A percentile compares a stretch with the other conserved stretches of the same genome.
These are phyloP conservation scores for Thalassoma bifasciatum DNA, from an alignment of 2,113 vertebrate species.

Conservation along the genomic window DNA sequence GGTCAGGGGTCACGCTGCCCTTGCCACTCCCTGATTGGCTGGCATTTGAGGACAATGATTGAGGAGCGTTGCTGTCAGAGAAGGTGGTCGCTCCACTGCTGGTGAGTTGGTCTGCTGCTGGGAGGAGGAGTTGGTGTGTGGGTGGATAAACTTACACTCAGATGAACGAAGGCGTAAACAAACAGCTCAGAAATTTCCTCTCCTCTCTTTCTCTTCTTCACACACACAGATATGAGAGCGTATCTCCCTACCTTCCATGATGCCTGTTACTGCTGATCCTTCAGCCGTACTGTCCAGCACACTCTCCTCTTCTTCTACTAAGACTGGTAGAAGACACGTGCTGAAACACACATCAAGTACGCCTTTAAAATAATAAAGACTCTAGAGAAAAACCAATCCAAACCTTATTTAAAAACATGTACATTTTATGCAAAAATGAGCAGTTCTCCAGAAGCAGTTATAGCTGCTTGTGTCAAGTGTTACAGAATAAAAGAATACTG, in stretches of 20 bases:
- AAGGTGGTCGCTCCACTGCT: conserved; percentile 10
- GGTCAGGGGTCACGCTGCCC: conserved; percentile 45
- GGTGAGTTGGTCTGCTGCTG: conserved; percentile 42
- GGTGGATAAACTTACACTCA: conserved; percentile 33
- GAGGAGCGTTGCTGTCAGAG: conserved; percentile 25
- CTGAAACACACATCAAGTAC: conserved; percentile 49
- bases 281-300: conserved; percentile 54
- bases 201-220: conserved; percentile 2
- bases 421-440: not conserved
- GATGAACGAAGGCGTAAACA: conserved; percentile 35
- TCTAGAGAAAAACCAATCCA: not conserved
- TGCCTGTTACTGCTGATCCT: conserved; percentile 17
- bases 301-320: conserved; percentile 78
- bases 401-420: not conserved
- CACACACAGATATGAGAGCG: not conserved
- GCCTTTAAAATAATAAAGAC: not conserved
- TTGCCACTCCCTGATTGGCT: conserved; percentile 42
- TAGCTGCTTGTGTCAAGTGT: not conserved
- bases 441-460: not conserved
- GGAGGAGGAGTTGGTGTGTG: conserved; percentile 22
- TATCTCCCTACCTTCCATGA: conserved; percentile 68
- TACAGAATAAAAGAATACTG: not conserved
- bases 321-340: conserved; percentile 73
- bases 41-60: not conserved
- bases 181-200: not conserved